Conservation (phyloP, 2,888 invertebrate species). For the Abscondita cerata region DNA sequence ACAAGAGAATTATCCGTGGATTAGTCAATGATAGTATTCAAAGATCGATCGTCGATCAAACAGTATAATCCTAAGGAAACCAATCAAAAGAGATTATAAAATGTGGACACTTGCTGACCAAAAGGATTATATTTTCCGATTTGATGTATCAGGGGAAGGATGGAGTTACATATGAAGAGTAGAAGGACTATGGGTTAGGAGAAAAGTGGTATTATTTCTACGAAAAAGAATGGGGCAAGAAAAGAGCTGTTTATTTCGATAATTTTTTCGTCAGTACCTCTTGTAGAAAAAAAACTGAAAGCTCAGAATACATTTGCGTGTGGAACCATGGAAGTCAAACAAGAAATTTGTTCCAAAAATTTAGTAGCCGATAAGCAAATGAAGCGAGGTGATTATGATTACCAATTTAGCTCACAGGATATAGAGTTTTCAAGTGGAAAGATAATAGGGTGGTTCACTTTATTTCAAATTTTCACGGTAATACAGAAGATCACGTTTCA, state of each 20-base stretch:
- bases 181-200: slow-evolving; percentile 16
- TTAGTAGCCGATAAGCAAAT: neutral
- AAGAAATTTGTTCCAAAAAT: slow-evolving; percentile 18
- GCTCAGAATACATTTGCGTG: slow-evolving; percentile 27
- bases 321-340: slow-evolving; percentile 25
- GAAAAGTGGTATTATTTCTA: slow-evolving; percentile 20
- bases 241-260: slow-evolving; percentile 22
- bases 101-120: neutral
- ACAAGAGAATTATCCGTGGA: slow-evolving; percentile 20
- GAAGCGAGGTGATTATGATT: slow-evolving; percentile 6
- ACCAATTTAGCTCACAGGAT: neutral
- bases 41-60: slow-evolving; percentile 17
- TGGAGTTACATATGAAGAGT: neutral
- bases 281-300: slow-evolving; percentile 33
- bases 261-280: slow-evolving; percentile 30
- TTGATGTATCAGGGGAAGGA: neutral
- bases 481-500: neutral
- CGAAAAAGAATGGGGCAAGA: slow-evolving; percentile 17
- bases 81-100: no score
- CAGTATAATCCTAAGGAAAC: slow-evolving; percentile 23
- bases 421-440: slow-evolving; percentile 25
- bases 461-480: slow-evolving; percentile 21
- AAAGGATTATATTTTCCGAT: neutral
- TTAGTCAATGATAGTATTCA: slow-evolving; percentile 23
- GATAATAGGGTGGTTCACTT: slow-evolving; percentile 21